Evolutionary conservation across 2,797 vertebrate species (phyloP), one percentile per base, ranked within the genome.

Genomic region (Sebastes baramenuke): DNA sequence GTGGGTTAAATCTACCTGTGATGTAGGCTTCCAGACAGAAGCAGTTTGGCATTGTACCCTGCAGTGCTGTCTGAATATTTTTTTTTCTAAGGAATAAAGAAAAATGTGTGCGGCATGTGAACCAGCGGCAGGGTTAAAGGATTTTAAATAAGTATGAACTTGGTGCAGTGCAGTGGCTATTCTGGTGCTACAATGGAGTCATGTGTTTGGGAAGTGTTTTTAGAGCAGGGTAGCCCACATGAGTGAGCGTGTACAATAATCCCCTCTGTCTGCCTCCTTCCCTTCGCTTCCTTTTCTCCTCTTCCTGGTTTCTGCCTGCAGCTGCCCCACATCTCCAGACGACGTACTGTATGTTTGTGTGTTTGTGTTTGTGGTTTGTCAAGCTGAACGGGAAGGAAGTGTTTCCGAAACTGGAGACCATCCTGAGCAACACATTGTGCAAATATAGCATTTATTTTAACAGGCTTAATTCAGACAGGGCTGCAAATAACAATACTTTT

Each of bases 221-320:
- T 86, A 87, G 75, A 90, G 75, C 84, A 80, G 81, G 59, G 75
- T 82, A 88, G 86, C 89, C 93, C 92, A 94, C 90, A 93, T 92
- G 92, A 93, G 92, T 70, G 86, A 92, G 83, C 55, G 67, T 85
- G 90, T 93, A 95, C 93, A 95, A 95, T 94, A 89, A 92, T 95
- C 88, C 90, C 82, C 87, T 94, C 91, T 95, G 94, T 95, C 88
- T 92, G 85, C 90, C 88, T 80, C 75, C 78, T 87, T 91, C 71
- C 83, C 82, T 71, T 85, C 6, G 34, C 91, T 94, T 95, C 94
- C 89, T 92, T 83, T 91, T 91, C 76, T 77, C 61, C 64, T 85
- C 85, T 93, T 93, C 90, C 92, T 89, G 89, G 76, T 91, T 92
- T 92, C 59, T 81, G 83, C 84, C 75, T 88, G 83, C 92, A 93